Percentiles rank a stretch among this genome's conserved stretches.
These are phyloP conservation scores for Pygoscelis adeliae DNA, from an alignment of 2,113 vertebrate genomes.

Conservation along the genomic window DNA sequence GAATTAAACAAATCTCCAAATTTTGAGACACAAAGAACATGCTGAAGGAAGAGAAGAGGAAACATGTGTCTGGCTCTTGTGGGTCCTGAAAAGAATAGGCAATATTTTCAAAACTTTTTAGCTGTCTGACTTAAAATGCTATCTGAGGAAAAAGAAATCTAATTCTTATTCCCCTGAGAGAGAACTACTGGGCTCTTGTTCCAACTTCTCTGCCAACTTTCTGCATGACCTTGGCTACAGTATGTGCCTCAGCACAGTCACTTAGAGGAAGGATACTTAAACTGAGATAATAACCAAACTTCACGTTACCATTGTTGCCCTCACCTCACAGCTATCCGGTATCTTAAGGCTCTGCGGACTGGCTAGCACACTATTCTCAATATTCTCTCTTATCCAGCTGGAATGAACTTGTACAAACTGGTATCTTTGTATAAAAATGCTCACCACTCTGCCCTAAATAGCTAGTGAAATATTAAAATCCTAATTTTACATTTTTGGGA, in stretches of 20 bases:
- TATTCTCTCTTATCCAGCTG: background rate
- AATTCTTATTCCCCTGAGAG: no score
- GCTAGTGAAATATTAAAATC: background rate
- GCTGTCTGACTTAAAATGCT: background rate
- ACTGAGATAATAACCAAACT: background rate
- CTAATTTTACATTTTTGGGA: background rate
- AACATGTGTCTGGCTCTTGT: background rate
- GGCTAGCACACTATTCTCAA: background rate
- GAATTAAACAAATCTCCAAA: background rate
- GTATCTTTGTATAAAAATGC: background rate
- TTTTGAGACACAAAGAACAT: background rate
- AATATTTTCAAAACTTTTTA: background rate
- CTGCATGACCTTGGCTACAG: background rate
- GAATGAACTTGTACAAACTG: background rate
- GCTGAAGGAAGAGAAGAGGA: background rate
- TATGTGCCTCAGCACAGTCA: background rate
- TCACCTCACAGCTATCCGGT: background rate
- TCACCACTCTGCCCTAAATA: background rate
- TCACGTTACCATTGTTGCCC: background rate
- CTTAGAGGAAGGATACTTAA: background rate
- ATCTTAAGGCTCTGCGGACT: background rate
- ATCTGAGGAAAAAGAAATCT: background rate
- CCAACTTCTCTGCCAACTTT: background rate
- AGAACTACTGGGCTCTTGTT: background rate
- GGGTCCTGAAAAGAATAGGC: background rate